A percentile compares a stretch with the other conserved stretches of the same genome.
Evolutionary conservation across 2,888 invertebrate species (phyloP).

Genomic region (Chymomyza fuscimana): DNA sequence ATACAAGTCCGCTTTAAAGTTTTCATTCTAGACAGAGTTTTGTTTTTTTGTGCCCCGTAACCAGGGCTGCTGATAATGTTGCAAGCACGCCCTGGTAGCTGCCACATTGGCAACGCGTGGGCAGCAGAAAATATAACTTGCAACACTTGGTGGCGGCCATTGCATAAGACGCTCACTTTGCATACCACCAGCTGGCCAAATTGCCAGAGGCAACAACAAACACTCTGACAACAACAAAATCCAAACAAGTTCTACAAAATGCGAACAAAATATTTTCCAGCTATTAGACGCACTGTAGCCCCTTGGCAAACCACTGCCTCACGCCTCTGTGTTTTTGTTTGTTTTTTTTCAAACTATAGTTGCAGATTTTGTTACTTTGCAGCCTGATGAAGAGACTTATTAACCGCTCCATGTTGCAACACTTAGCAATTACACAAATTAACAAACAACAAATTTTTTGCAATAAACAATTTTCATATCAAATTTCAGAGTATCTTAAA

Average conservation of each 20-base stretch:
- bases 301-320: too few species aligned
- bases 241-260: slow-evolving; percentile 53
- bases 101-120: neutral
- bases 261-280: slow-evolving; percentile 42
- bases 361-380: neutral
- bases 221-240: neutral
- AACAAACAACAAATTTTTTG: neutral
- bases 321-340: too few species aligned
- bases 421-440: neutral
- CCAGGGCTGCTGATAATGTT: neutral
- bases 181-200: neutral
- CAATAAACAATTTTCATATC: neutral
- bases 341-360: too few species aligned
- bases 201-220: neutral
- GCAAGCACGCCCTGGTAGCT: neutral
- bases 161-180: neutral
- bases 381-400: neutral
- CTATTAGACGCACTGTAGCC: slow-evolving; percentile 28
- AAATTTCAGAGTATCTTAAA: neutral
- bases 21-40: too few species aligned
- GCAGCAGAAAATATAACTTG: neutral
- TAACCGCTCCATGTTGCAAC: neutral
- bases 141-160: neutral
- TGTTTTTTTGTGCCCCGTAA: neutral
- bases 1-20: too few species aligned